Base-by-base conservation (phyloP, 92 coral and sea anemone species). In the Phenganax stokvisi region DNA sequence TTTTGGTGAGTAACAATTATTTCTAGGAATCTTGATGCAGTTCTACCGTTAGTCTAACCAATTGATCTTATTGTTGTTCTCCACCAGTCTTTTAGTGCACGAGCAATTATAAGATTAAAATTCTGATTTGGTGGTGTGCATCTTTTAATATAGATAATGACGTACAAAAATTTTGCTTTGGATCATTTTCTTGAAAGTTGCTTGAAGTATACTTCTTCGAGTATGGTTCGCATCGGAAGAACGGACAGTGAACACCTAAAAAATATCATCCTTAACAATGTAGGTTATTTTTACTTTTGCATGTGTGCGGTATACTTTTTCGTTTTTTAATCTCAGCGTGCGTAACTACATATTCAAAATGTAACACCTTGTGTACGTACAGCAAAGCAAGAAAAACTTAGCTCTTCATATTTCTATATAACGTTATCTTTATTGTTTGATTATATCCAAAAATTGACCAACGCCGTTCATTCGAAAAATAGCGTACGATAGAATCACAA, bases 101-200 rank as follows among this genome's bases (percentile, higher is more conserved):
- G 9, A 65, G 27, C 17, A 20, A 9, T 15, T 0, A 52, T 47
- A 16, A 17, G 10, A 72, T 55, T 51, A 9, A 6, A 25, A 51
- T 70, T 27, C 6, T 31, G 56, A 37, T 10, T 7, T 12, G 0
- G 10, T 37, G n/a, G 55, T 67, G n/a, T n/a, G n/a, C n/a, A n/a
- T n/a, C n/a, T 70, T 37, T 30, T 47, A 28, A 47, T 71, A 15
- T 77, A 89, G 93, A 87, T 92, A 64, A 92, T 84, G 79, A 90
- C 97, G 5, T 92, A 92, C 87, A 92, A 92, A 87, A 92, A 92
- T 70, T 76, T 54, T 72, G 93, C 91, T 11, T 79, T 92, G 51
- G 86, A 92, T 86, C 89, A 92, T 76, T 92, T 92, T 58, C 71
- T 92, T 64, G 70, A 67, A 9, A 62, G 56, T 0, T 84, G 89